Evolutionary conservation across 2,797 vertebrate genomes (phyloP), one percentile per base, ranked within the genome.

Genomic region (Allobates femoralis): DNA sequence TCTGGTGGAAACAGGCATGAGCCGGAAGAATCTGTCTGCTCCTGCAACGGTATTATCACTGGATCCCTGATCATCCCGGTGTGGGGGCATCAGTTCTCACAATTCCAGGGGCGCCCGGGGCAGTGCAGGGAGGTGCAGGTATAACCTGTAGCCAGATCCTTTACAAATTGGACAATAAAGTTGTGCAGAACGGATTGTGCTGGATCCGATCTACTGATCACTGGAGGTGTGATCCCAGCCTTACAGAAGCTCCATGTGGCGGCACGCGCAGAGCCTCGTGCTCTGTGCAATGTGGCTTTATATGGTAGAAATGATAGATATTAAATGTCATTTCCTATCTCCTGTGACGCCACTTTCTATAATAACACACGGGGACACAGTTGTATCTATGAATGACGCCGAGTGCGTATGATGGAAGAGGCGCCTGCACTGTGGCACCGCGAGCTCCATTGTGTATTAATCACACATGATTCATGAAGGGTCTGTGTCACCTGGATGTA

Each of bases 401-500:
- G 11, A 46, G 46, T 7, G 78, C 21, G 26, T 19, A 19, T 10
- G 51, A 51, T 51, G 53, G 14, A 18, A 1, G 18, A 11, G 1
- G n/a, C 19, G 62, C 5, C 3, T 23, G 19, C 26, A 19, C 64
- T 23, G n/a, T 55, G 28, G 34, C 64, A n/a, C 37, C n/a, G n/a
- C 53, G 3, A n/a, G 46, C 14, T 66, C 16, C 11, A 28, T 50
- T 67, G 51, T 51, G n/a, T 53, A 26, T 30, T 34, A 34, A 34
- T 60, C 19, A 51, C 15, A 30, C 12, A 56, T 82, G 80, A 82
- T 18, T 82, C 81, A 83, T 30, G 0, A 83, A 14, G 7, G 14
- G 19, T 46, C 3, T 14, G 4, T 58, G 34, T 73, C 50, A n/a
- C 23, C 18, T 21, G 53, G 14, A 83, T 28, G 30, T 41, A 73